These are phyloP conservation scores for Neogobius melanostomus DNA, from an alignment of 2,113 vertebrate genomes.

Conservation along the genomic window DNA sequence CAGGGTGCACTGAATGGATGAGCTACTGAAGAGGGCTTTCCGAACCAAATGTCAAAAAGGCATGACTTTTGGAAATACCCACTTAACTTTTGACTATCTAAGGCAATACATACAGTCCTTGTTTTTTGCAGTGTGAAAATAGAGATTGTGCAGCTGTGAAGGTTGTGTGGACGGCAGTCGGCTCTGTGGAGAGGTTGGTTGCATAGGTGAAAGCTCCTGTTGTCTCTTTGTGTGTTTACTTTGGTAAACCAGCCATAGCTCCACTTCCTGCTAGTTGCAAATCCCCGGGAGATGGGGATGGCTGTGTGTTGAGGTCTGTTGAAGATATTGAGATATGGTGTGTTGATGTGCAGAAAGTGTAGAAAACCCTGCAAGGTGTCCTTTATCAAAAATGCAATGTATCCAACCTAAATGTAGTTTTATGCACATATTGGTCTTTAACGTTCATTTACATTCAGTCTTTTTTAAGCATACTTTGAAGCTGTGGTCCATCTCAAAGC, in stretches of 20 bases:
- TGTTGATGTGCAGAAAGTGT: not conserved
- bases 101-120: constrained; percentile 69
- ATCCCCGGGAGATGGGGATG: constrained; percentile 45
- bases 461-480: constrained; percentile 15
- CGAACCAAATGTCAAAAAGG: constrained; percentile 65
- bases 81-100: constrained; percentile 65
- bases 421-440: not conserved
- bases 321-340: not conserved
- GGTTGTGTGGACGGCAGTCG: constrained; percentile 45
- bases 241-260: constrained; percentile 66
- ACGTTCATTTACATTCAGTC: not conserved
- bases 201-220: constrained; percentile 67
- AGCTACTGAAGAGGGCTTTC: constrained; percentile 62
- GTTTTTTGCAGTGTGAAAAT: constrained; percentile 48
- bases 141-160: constrained; percentile 71
- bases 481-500: constrained; percentile 31
- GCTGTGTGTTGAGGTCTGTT: constrained; percentile 14
- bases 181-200: constrained; percentile 30
- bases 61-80: constrained; percentile 49
- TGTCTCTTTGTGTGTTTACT: constrained; percentile 68
- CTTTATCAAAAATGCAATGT: not conserved
- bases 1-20: constrained; percentile 60
- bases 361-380: not conserved
- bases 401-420: not conserved
- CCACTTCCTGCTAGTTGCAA: constrained; percentile 63